phyloP scores from a whole-genome alignment of 2,888 invertebrate species.

The Portevinia maculata region DNA sequence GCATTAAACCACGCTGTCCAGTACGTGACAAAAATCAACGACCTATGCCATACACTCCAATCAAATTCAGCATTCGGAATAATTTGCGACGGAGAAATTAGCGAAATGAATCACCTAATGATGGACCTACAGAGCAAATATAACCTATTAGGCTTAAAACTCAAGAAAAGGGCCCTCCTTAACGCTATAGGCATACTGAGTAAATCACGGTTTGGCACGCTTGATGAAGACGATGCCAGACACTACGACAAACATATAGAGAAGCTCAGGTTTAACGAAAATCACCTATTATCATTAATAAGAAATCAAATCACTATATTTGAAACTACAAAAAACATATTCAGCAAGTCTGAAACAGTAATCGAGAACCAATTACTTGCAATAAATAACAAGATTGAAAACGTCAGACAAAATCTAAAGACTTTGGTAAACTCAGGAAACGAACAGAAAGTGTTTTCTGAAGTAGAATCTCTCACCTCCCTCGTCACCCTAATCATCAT shows the following conservation, averaged over 20 bases:
- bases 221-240: too few species aligned
- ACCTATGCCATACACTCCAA: too few species aligned
- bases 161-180: too few species aligned
- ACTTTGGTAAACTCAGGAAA: neutral
- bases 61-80: too few species aligned
- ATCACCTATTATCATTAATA: slow-evolving; percentile 16
- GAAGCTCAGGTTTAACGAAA: slow-evolving; percentile 1
- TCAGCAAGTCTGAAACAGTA: slow-evolving; percentile 14
- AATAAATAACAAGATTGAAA: slow-evolving; percentile 5
- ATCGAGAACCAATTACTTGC: slow-evolving; percentile 28
- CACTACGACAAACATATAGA: slow-evolving; percentile 38
- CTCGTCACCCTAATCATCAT: slow-evolving; percentile 26
- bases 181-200: too few species aligned
- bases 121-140: too few species aligned
- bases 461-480: slow-evolving; percentile 26
- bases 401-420: neutral
- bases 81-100: too few species aligned
- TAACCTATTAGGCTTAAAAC: too few species aligned
- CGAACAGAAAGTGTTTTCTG: slow-evolving; percentile 8
- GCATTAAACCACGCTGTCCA: too few species aligned
- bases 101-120: too few species aligned
- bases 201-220: too few species aligned
- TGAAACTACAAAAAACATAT: slow-evolving; percentile 16
- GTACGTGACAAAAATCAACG: too few species aligned
- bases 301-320: slow-evolving; percentile 20